phyloP scores from a whole-genome alignment of 2,797 vertebrate species.

The Enteromius fasciolatus region DNA sequence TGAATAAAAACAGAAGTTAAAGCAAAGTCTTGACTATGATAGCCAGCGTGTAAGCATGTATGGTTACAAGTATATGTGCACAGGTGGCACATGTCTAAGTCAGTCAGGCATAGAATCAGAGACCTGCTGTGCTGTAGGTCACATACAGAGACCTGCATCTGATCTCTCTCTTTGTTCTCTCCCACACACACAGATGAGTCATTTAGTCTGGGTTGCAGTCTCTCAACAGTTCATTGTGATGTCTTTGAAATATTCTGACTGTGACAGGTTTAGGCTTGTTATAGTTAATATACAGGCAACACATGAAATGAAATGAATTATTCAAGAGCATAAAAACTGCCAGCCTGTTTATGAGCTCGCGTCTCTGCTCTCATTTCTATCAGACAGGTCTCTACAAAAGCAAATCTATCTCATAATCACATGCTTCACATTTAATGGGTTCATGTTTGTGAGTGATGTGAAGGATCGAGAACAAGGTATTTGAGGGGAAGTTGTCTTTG shows the following conservation, averaged over 20 bases:
- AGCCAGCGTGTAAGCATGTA: constrained; percentile 3
- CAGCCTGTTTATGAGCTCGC: constrained; percentile 50
- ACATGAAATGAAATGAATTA: constrained; percentile 64
- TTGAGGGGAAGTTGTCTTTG: constrained; percentile 36
- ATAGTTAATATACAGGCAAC: constrained; percentile 57
- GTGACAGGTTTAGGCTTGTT: constrained; percentile 58
- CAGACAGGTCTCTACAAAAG: constrained; percentile 42
- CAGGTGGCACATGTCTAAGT: constrained; percentile 44
- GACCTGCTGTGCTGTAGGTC: constrained; percentile 45
- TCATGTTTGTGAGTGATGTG: constrained; percentile 14
- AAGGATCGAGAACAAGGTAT: constrained; percentile 31
- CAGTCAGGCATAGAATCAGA: constrained; percentile 39
- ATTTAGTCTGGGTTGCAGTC: constrained; percentile 31
- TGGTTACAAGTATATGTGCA: constrained; percentile 19
- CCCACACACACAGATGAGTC: constrained; percentile 48
- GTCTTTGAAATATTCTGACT: constrained; percentile 48
- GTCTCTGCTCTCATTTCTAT: constrained; percentile 35
- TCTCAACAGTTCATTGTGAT: constrained; percentile 40
- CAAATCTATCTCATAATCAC: constrained; percentile 45
- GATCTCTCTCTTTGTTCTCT: constrained; percentile 21
- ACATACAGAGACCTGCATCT: constrained; percentile 44
- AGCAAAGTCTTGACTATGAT: neutral
- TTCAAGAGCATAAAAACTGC: constrained; percentile 54
- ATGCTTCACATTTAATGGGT: constrained; percentile 33
- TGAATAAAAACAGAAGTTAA: neutral